phyloP scores from a whole-genome alignment of 2,888 invertebrate species.

The Leptopterna dolabrata region DNA sequence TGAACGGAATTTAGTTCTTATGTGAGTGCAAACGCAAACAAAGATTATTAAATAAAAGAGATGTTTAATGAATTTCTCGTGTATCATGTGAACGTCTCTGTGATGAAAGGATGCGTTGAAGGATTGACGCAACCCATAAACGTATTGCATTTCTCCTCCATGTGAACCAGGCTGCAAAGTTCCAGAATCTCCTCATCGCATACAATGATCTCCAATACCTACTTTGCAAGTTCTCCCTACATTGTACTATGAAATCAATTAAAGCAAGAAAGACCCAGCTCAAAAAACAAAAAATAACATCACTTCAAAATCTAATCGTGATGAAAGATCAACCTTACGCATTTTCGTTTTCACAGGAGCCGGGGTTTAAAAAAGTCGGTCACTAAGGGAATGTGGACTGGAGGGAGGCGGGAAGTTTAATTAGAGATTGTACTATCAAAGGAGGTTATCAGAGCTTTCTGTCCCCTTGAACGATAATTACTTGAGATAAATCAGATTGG shows the following conservation, averaged over 20 bases:
- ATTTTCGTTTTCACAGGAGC: neutral
- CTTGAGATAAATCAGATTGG: conserved; percentile 29
- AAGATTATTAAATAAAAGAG: too few relatives aligned
- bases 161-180: too few relatives aligned
- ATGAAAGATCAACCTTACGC: neutral
- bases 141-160: too few relatives aligned
- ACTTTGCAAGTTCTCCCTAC: too few relatives aligned
- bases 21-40: too few relatives aligned
- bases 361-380: neutral
- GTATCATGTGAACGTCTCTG: too few relatives aligned
- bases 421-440: conserved; percentile 41
- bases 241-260: neutral
- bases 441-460: conserved; percentile 27
- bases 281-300: neutral
- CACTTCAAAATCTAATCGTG: neutral
- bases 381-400: neutral
- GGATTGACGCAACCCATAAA: too few relatives aligned
- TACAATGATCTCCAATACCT: too few relatives aligned
- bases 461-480: conserved; percentile 36
- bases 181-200: too few relatives aligned
- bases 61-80: too few relatives aligned
- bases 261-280: neutral
- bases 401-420: conserved; percentile 27
- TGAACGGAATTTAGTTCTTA: too few relatives aligned
- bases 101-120: too few relatives aligned